Percentiles rank a stretch among this genome's conserved stretches.
phyloP scores from a whole-genome alignment of 2,888 invertebrate species.

The Chamaedrilus cognettii region DNA sequence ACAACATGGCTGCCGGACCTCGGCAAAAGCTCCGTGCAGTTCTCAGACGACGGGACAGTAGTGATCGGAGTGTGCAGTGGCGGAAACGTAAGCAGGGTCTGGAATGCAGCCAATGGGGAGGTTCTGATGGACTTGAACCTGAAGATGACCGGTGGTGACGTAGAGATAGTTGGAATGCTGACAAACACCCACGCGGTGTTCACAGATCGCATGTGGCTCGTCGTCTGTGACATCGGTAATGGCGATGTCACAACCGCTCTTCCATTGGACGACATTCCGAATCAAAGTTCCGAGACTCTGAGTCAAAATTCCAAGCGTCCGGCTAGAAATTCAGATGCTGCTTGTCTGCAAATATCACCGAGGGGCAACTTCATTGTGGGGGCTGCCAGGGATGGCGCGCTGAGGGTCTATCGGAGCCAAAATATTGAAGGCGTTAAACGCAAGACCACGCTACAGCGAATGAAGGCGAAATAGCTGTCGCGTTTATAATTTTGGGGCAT shows the following conservation, averaged over 20 bases:
- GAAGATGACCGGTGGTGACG: not conserved
- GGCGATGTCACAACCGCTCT: slow-evolving; percentile 25
- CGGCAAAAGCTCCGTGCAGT: slow-evolving; percentile 29
- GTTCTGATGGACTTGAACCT: slow-evolving; percentile 29
- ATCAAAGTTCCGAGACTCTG: slow-evolving; percentile 6
- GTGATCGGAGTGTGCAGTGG: slow-evolving; percentile 28
- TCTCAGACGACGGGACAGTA: slow-evolving; percentile 36
- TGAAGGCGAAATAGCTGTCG: slow-evolving; percentile 25
- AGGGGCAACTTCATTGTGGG: slow-evolving; percentile 30
- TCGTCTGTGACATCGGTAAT: slow-evolving; percentile 31
- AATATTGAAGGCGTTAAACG: slow-evolving; percentile 28
- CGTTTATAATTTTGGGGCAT: not conserved
- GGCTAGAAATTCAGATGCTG: slow-evolving; percentile 10
- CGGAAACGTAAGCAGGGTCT: slow-evolving; percentile 27
- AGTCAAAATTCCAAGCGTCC: slow-evolving; percentile 20
- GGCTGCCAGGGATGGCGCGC: slow-evolving; percentile 14
- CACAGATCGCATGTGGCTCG: slow-evolving; percentile 21
- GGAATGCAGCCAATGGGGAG: slow-evolving; percentile 39
- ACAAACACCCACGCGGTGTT: slow-evolving; percentile 37
- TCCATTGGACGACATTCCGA: slow-evolving; percentile 20
- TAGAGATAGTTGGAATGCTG: slow-evolving; percentile 32
- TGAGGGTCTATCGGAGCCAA: slow-evolving; percentile 30
- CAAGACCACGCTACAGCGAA: slow-evolving; percentile 34
- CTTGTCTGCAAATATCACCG: slow-evolving; percentile 27
- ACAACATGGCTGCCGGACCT: slow-evolving; percentile 20